Percentiles rank a stretch among this genome's conserved stretches.
Evolutionary conservation across 2,888 invertebrate species (phyloP).

Genomic region (Argyresthia albistria): DNA sequence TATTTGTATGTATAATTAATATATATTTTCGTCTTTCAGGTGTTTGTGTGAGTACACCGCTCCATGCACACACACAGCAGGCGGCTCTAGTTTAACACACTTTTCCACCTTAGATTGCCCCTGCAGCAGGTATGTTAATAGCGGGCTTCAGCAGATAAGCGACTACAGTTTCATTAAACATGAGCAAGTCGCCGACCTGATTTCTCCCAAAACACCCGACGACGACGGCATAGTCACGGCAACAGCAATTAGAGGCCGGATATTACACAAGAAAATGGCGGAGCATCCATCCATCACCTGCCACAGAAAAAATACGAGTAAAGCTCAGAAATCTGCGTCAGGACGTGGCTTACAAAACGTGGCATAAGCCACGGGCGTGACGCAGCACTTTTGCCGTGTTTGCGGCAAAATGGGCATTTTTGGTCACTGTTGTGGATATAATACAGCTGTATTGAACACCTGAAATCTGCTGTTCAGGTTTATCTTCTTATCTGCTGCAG

Average conservation of each 20-base stretch:
- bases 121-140: too few relatives aligned
- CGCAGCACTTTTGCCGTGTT: background rate
- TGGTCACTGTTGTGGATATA: too few relatives aligned
- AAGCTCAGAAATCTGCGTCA: conserved; percentile 51
- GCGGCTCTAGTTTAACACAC: too few relatives aligned
- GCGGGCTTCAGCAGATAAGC: background rate
- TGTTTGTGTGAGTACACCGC: too few relatives aligned
- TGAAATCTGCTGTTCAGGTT: too few relatives aligned
- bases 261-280: conserved; percentile 66
- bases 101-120: too few relatives aligned
- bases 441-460: too few relatives aligned
- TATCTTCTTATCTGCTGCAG: too few relatives aligned
- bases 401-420: too few relatives aligned
- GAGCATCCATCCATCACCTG: conserved; percentile 68
- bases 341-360: conserved; percentile 16
- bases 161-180: background rate
- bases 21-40: too few relatives aligned
- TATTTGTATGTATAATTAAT: too few relatives aligned
- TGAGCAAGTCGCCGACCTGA: background rate
- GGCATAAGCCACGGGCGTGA: background rate
- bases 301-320: conserved; percentile 42
- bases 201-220: background rate
- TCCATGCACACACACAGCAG: too few relatives aligned
- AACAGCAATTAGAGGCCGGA: conserved; percentile 65
- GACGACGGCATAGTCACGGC: conserved; percentile 40